Base-by-base conservation (phyloP, 1,140 invertebrate genomes). In the Bathynomus jamesi region DNA sequence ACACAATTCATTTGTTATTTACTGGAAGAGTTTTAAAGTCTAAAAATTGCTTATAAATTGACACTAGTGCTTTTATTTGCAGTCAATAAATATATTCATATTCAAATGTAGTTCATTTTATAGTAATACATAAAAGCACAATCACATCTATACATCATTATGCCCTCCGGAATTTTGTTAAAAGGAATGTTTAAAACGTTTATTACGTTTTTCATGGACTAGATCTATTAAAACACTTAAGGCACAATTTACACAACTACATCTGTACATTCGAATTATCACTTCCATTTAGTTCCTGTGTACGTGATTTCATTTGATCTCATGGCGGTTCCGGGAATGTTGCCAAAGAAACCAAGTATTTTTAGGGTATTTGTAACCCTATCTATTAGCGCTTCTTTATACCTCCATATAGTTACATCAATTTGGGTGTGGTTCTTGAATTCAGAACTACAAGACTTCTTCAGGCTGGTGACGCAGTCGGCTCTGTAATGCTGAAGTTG, bases 401-500 rank as follows among this genome's bases (percentile, higher is more conserved):
- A 94, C 75, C 89, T 87, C 93, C 93, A 95, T 68, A 96, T 91
- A 29, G 90, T 91, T 2, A 89, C 90, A 79, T 96, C 94, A 78
- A 91, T 85, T 21, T 93, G 86, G 27, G 91, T 91, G 75, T 91
- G 89, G 78, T 91, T 88, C 27, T 91, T 85, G 80, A 90, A 94
- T 78, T 94, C 89, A 21, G 88, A 86, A 65, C 82, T 80, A 83
- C 94, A 96, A 29, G 86, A 84, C 81, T 95, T 94, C 82, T 92
- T 92, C 74, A 95, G 81, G 13, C 92, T 92, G 70, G 89, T 92
- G 11, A 95, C 93, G 82, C 95, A 97, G 79, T 95, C 92, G 11
- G 91, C 91, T 29, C 94, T 86, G 82, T 96, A 98, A 81, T 98
- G 95, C 80, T 96, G 93, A 77, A 97, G 83, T 75, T 96, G 91